Base-by-base conservation (phyloP, 2,797 vertebrate species). In the Crocidura indochinensis region DNA sequence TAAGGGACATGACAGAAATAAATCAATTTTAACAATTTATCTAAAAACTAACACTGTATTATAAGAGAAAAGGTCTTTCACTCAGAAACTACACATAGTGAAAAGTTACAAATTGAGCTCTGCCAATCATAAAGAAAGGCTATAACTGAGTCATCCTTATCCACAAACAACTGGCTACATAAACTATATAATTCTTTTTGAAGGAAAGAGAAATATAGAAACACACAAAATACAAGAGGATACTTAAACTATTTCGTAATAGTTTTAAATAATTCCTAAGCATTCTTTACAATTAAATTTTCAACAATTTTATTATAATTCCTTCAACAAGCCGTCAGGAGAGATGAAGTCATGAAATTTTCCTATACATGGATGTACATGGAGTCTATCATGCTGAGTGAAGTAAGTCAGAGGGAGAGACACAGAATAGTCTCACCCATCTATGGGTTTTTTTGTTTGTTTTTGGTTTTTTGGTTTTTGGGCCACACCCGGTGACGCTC, bases 151-250 rank as follows among this genome's bases (percentile, higher is more conserved):
- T 74, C 68, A 83, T 68, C 77, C 77, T 14, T 74, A 12, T 31
- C 24, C 51, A 64, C 69, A 73, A 81, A 84, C 51, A 85, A 85
- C 75, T 20, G 89, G 51, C 71, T 90, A 85, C 44, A 22, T 85
- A 87, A 91, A 94, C 9, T 83, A 17, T 64, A 64, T 79, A 92
- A 85, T 73, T 85, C 62, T 75, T 92, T 95, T 87, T 38, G 27
- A 44, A 89, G 91, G 7, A 92, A 91, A 91, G 1, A 84, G 12
- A 2, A 75, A 64, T 80, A 56, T 3, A 92, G 38, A 78, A 72
- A 89, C n/a, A 86, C 73, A 86, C 73, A 93, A 85, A 92, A 88
- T 68, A 73, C 1, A 8, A 22, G 31, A 87, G 31, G 82, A 82
- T 64, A 90, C 72, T 64, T 64, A 90, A 81, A 82, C 51, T 92